These are phyloP conservation scores for Drosophila dunni DNA, from an alignment of 1,140 invertebrate genomes.

Conservation along the genomic window DNA sequence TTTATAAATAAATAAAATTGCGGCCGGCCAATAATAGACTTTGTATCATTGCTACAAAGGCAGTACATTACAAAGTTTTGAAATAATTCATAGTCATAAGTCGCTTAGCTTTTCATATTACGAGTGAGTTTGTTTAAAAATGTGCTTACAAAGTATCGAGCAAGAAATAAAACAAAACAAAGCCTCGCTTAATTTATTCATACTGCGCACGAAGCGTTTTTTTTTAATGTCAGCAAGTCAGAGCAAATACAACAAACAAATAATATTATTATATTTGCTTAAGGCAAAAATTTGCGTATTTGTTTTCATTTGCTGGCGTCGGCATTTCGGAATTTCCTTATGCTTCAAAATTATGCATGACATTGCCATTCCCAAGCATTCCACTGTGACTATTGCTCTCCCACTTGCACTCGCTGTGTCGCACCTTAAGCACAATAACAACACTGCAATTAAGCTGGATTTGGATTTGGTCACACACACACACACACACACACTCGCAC, in stretches of 20 bases:
- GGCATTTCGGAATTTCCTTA: slow-evolving; percentile 72
- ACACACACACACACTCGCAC: not conserved
- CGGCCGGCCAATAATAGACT: slow-evolving; percentile 9
- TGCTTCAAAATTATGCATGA: slow-evolving; percentile 59
- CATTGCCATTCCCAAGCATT: slow-evolving; percentile 26
- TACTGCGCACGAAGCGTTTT: slow-evolving; percentile 45
- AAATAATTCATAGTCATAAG: not conserved
- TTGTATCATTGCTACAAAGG: slow-evolving; percentile 2
- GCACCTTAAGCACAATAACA: slow-evolving; percentile 25
- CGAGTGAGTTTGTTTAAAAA: not conserved
- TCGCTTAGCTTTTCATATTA: not conserved
- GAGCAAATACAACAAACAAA: slow-evolving; percentile 27
- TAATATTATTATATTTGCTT: slow-evolving; percentile 11
- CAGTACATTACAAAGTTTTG: not conserved
- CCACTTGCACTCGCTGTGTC: slow-evolving; percentile 13
- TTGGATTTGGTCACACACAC: slow-evolving; percentile 25
- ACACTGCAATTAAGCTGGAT: slow-evolving; percentile 50
- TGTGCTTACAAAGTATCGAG: slow-evolving; percentile 19
- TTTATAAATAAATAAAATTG: slow-evolving; percentile 59
- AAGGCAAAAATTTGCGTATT: slow-evolving; percentile 34
- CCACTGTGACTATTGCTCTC: slow-evolving; percentile 18
- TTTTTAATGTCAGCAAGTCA: slow-evolving; percentile 5
- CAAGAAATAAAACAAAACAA: slow-evolving; percentile 17
- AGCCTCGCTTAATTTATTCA: slow-evolving; percentile 64
- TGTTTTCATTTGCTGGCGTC: slow-evolving; percentile 60